Conservation (phyloP, 2,797 vertebrate genomes). For the Peromyscus eremicus region DNA sequence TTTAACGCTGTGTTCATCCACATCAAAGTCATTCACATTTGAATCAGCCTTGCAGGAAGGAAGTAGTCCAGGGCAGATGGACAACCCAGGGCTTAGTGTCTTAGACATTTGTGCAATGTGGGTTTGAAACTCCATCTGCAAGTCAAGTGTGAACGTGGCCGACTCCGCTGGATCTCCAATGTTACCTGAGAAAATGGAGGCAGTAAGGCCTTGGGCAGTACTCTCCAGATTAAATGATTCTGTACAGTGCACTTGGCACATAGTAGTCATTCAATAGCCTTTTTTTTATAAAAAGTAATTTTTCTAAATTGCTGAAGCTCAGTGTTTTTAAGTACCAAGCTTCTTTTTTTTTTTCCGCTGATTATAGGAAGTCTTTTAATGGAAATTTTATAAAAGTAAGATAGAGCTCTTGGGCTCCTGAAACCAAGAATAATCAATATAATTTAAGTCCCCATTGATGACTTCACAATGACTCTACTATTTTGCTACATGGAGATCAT, state of each 20-base stretch:
- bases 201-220: background rate
- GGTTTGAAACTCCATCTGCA: background rate
- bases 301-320: constrained; percentile 75
- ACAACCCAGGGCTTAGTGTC: fast-evolving
- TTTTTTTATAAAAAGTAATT: constrained; percentile 43
- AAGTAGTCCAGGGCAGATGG: background rate
- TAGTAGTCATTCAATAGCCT: constrained; percentile 41
- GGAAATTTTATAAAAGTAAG: constrained; percentile 75
- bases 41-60: background rate
- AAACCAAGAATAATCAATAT: constrained; percentile 69
- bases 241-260: constrained; percentile 61
- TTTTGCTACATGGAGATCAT: background rate
- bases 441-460: constrained; percentile 70
- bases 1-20: background rate
- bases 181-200: constrained; percentile 50
- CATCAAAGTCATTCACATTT: background rate
- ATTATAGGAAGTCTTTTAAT: constrained; percentile 73
- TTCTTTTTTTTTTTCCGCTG: background rate
- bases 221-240: constrained; percentile 59
- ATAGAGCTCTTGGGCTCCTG: constrained; percentile 46
- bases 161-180: constrained; percentile 4
- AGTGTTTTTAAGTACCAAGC: constrained; percentile 61
- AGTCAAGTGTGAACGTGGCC: background rate
- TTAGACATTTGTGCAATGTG: background rate
- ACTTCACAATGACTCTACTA: constrained; percentile 53